These are phyloP conservation scores for Zaprionus taronus DNA, from an alignment of 1,140 invertebrate genomes.

Conservation along the genomic window DNA sequence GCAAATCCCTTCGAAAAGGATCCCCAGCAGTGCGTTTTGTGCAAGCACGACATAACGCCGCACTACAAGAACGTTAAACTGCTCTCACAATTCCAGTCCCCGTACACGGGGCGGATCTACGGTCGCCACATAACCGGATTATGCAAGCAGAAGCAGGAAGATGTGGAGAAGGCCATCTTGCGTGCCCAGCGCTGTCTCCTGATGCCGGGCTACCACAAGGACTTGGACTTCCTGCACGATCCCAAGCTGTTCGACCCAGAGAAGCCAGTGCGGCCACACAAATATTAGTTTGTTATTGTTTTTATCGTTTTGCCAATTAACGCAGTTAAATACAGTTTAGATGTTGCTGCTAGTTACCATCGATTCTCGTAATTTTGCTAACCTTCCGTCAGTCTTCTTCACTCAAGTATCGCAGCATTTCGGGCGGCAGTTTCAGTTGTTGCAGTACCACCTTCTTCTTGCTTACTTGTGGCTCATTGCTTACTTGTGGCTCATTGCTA, in stretches of 20 bases:
- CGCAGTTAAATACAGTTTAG: constrained; percentile 57
- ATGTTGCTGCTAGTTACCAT: constrained; percentile 39
- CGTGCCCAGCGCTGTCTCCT: constrained; percentile 90
- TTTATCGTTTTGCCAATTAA: constrained; percentile 30
- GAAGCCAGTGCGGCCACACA: constrained; percentile 91
- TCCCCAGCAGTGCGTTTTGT: constrained; percentile 92
- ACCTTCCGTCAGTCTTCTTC: constrained; percentile 57
- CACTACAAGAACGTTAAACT: constrained; percentile 97
- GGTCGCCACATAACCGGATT: constrained; percentile 94
- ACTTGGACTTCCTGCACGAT: constrained; percentile 91
- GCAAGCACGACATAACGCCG: constrained; percentile 91
- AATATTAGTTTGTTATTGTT: constrained; percentile 86
- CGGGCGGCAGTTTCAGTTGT: constrained; percentile 52
- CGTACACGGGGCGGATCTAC: constrained; percentile 96
- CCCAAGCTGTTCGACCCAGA: constrained; percentile 95
- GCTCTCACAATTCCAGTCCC: constrained; percentile 97
- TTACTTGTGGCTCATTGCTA: constrained; percentile 30
- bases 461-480: constrained; percentile 32
- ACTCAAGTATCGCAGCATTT: constrained; percentile 65
- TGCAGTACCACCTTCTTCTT: constrained; percentile 17
- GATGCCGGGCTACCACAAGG: constrained; percentile 92
- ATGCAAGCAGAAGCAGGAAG: constrained; percentile 90
- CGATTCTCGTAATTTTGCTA: neutral
- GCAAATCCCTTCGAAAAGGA: constrained; percentile 94
- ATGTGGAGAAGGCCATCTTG: constrained; percentile 89